Conservation (phyloP, 2,888 invertebrate species). For the Metalampra italica region DNA sequence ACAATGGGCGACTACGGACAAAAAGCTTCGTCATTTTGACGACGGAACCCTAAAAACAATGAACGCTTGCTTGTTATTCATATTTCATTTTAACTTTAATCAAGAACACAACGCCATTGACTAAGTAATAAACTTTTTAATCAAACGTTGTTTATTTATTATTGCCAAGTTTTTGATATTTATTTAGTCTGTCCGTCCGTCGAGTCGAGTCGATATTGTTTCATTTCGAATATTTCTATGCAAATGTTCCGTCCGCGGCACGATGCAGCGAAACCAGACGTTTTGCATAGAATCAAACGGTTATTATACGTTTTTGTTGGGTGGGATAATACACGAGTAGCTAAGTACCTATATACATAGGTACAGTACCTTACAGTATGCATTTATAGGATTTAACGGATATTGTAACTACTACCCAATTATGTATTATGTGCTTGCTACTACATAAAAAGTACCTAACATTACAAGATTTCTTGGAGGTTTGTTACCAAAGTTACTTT, state of each 20-base stretch:
- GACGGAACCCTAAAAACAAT: no score
- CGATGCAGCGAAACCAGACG: constrained; percentile 32
- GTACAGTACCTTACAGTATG: no score
- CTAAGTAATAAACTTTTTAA: constrained; percentile 37
- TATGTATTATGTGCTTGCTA: no score
- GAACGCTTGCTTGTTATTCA: background rate
- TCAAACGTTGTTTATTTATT: constrained; percentile 48
- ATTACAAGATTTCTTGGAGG: no score
- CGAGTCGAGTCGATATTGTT: constrained; percentile 40
- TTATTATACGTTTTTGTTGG: constrained; percentile 32
- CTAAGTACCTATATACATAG: no score
- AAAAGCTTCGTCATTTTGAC: no score
- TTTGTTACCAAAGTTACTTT: no score
- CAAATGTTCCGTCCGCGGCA: constrained; percentile 41
- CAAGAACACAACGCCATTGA: constrained; percentile 6
- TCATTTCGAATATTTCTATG: constrained; percentile 52
- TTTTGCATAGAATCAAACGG: constrained; percentile 29
- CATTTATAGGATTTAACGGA: no score
- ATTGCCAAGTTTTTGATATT: constrained; percentile 40
- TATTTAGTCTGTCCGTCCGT: constrained; percentile 34
- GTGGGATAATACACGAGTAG: no score
- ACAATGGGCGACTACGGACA: no score
- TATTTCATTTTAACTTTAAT: constrained; percentile 1
- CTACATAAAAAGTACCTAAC: no score
- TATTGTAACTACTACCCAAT: no score